phyloP scores from a whole-genome alignment of 2,888 invertebrate genomes.

The Pseudanteris insignis region DNA sequence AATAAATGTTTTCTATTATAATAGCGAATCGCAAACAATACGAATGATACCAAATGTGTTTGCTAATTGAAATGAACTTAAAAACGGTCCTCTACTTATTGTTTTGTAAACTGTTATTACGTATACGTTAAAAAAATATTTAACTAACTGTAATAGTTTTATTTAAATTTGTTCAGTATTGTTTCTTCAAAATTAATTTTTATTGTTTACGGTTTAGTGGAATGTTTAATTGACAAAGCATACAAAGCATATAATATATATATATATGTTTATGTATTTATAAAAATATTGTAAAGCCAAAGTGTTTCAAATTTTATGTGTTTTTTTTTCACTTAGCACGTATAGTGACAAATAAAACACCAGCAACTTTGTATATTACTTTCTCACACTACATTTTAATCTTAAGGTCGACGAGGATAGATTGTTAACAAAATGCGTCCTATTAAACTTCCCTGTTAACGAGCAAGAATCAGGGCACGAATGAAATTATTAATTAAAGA shows the following conservation, averaged over 20 bases:
- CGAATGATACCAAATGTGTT: slow-evolving; percentile 15
- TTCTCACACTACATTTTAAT: slow-evolving; percentile 29
- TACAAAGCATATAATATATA: slow-evolving; percentile 7
- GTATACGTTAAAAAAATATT: slow-evolving; percentile 11
- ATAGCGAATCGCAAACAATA: not conserved
- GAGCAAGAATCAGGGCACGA: slow-evolving; percentile 11
- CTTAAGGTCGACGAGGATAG: slow-evolving; percentile 22
- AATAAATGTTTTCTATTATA: slow-evolving; percentile 25
- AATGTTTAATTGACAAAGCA: not conserved
- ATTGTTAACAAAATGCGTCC: slow-evolving; percentile 23
- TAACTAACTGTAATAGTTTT: slow-evolving; percentile 5
- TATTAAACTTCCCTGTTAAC: slow-evolving; percentile 5
- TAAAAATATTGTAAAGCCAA: not conserved
- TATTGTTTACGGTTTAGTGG: no score
- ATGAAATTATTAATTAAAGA: no score
- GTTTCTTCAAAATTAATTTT: no score
- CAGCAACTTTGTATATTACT: slow-evolving; percentile 29
- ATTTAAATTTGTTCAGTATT: no score
- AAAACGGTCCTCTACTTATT: slow-evolving; percentile 27
- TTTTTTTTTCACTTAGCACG: not conserved
- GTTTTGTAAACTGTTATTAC: slow-evolving; percentile 21
- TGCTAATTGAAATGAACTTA: slow-evolving; percentile 16
- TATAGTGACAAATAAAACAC: slow-evolving; percentile 16
- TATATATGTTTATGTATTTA: not conserved
- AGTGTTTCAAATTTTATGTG: not conserved